Conservation (phyloP, 1,140 invertebrate species). For the Euura saliciscinereae region DNA sequence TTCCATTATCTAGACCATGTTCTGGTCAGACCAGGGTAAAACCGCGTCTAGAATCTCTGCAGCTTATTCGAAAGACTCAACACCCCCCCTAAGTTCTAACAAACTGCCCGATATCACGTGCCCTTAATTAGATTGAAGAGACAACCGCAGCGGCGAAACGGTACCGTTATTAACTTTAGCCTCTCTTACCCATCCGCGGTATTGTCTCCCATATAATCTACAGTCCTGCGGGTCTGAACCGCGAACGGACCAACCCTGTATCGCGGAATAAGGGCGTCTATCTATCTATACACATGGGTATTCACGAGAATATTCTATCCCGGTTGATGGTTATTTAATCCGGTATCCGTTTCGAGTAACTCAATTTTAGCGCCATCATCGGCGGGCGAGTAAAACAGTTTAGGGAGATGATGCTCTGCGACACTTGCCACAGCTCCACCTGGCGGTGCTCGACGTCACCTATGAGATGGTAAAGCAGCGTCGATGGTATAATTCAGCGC, state of each 20-base stretch:
- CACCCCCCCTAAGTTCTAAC: too few relatives aligned
- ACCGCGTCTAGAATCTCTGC: background rate
- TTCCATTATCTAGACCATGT: background rate
- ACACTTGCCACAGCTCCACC: background rate
- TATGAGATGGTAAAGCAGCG: too few relatives aligned
- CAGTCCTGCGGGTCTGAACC: background rate
- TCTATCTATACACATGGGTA: background rate
- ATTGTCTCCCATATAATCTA: background rate
- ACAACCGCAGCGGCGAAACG: too few relatives aligned
- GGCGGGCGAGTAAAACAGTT: constrained; percentile 34
- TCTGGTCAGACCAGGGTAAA: background rate
- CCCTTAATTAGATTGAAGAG: background rate
- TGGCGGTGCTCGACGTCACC: too few relatives aligned
- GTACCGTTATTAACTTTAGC: background rate
- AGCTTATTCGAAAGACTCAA: too few relatives aligned
- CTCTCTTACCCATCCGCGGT: background rate
- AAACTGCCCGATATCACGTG: too few relatives aligned
- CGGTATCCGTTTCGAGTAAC: constrained; percentile 52
- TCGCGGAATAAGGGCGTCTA: background rate
- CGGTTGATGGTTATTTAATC: constrained; percentile 49
- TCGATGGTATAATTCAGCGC: constrained; percentile 33
- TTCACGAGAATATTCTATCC: constrained; percentile 2
- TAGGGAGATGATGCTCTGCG: constrained; percentile 15
- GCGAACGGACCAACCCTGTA: background rate
- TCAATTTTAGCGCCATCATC: constrained; percentile 50